Percentiles rank a stretch among this genome's conserved stretches.
phyloP scores from a whole-genome alignment of 2,888 invertebrate species.

The Eupithecia subumbrata region DNA sequence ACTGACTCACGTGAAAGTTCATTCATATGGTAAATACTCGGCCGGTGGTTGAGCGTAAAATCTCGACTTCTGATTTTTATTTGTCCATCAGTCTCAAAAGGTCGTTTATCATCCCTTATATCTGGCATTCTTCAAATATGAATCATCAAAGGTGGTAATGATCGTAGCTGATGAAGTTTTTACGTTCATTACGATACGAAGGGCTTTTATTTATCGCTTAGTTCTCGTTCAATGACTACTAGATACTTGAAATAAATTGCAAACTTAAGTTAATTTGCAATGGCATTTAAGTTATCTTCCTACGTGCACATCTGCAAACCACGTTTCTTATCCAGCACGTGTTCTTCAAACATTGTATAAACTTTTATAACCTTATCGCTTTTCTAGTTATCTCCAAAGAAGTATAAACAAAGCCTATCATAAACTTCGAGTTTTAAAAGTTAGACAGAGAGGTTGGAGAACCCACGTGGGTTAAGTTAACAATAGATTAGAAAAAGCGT shows the following conservation, averaged over 20 bases:
- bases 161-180: constrained; percentile 14
- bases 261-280: neutral
- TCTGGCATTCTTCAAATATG: constrained; percentile 42
- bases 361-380: constrained; percentile 58
- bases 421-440: constrained; percentile 53
- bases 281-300: constrained; percentile 1
- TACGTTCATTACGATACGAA: constrained; percentile 12
- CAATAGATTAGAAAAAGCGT: constrained; percentile 76
- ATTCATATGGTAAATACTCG: constrained; percentile 49
- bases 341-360: constrained; percentile 53
- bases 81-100: constrained; percentile 43
- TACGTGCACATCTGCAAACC: constrained; percentile 53
- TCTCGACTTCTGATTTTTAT: constrained; percentile 38
- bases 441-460: constrained; percentile 62
- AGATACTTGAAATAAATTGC: neutral
- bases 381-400: constrained; percentile 63
- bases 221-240: neutral
- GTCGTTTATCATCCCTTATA: constrained; percentile 41
- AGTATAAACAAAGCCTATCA: constrained; percentile 74
- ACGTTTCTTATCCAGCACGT: constrained; percentile 60
- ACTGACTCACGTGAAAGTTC: constrained; percentile 75
- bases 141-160: constrained; percentile 38
- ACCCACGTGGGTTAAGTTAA: constrained; percentile 79
- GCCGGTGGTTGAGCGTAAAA: constrained; percentile 42
- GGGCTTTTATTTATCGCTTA: constrained; percentile 16